Percentiles rank a stretch among this genome's conserved stretches.
Evolutionary conservation across 2,113 vertebrate species (phyloP).

Genomic region (Gambusia affinis): DNA sequence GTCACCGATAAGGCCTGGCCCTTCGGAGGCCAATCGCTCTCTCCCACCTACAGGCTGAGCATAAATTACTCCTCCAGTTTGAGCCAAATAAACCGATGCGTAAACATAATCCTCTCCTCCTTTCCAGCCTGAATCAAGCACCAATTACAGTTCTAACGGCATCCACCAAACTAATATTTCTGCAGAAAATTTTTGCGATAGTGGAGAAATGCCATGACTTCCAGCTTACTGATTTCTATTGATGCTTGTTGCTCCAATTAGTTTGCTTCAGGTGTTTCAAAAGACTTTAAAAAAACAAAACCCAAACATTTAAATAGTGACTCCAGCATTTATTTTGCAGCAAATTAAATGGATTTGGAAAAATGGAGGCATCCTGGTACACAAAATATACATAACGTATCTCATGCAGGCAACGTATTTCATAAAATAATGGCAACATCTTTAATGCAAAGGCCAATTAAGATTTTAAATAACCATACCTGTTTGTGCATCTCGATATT

Average conservation of each 20-base stretch:
- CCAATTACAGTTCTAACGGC: neutral
- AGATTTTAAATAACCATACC: slow-evolving; percentile 52
- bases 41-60: slow-evolving; percentile 61
- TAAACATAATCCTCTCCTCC: slow-evolving; percentile 17
- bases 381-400: neutral
- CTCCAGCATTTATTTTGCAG: neutral
- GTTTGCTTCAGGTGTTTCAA: no score
- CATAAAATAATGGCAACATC: neutral
- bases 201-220: neutral
- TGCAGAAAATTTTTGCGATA: neutral
- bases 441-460: neutral
- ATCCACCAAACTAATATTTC: neutral
- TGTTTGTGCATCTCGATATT: slow-evolving; percentile 99
- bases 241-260: no score
- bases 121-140: slow-evolving; percentile 1
- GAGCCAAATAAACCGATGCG: slow-evolving; percentile 56
- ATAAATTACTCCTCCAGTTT: slow-evolving; percentile 68
- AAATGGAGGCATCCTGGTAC: neutral
- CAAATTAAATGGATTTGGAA: neutral
- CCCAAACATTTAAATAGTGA: neutral
- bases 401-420: neutral
- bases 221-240: no score
- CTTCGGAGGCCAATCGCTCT: slow-evolving; percentile 68
- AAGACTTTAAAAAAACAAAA: neutral
- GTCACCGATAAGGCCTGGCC: slow-evolving; percentile 68